A percentile compares a stretch with the other conserved stretches of the same genome.
phyloP scores from a whole-genome alignment of 2,113 vertebrate species.

The Megaleporinus macrocephalus region DNA sequence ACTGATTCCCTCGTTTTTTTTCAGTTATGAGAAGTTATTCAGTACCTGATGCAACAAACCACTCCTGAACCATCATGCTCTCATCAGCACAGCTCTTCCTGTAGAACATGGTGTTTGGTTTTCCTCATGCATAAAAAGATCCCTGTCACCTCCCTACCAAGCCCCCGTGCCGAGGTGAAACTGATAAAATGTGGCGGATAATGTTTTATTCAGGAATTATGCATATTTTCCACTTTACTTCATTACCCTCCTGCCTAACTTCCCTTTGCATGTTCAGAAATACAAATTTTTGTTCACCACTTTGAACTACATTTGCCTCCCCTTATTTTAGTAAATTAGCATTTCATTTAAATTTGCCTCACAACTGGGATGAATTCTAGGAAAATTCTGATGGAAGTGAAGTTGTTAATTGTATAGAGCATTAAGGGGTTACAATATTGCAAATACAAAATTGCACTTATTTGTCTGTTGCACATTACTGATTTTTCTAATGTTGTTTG shows the following conservation, averaged over 20 bases:
- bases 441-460: too few species aligned
- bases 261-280: constrained; percentile 6
- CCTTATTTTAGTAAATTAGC: not conserved
- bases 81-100: not conserved
- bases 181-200: not conserved
- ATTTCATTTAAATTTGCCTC: not conserved
- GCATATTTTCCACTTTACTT: constrained; percentile 10
- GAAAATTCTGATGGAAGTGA: not conserved
- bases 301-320: not conserved
- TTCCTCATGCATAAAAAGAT: constrained; percentile 23
- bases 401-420: not conserved
- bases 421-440: not conserved
- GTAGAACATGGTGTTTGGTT: not conserved
- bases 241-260: not conserved
- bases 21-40: not conserved
- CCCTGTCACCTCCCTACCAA: not conserved
- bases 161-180: not conserved
- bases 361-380: not conserved
- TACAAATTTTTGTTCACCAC: not conserved
- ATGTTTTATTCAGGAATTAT: constrained; percentile 7
- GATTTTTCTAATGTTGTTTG: too few species aligned
- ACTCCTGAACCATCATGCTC: constrained; percentile 2
- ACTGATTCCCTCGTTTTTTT: not conserved
- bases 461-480: too few species aligned
- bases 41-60: not conserved